A percentile compares a stretch with the other conserved stretches of the same genome.
phyloP scores from a whole-genome alignment of 2,113 vertebrate genomes.

The Xenopus tropicalis region UCB_Xtro_10.0 CM004451.2:16142001-16142500 shows the following conservation, averaged over 20 bases:
- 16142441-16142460: constrained; percentile 62
- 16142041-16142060: constrained; percentile 25
- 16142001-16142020: constrained; percentile 4
- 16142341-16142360: constrained; percentile 59
- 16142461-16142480: constrained; percentile 37
- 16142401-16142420: constrained; percentile 70
- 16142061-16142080: background rate
- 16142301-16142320: constrained; percentile 31
- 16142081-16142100: background rate
- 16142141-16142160: background rate
- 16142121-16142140: background rate
- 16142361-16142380: constrained; percentile 78
- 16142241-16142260: background rate
- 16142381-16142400: constrained; percentile 80
- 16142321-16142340: constrained; percentile 56
- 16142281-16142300: constrained; percentile 29
- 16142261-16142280: constrained; percentile 7
- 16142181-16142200: background rate
- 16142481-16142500: background rate
- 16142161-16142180: background rate
- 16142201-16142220: background rate
- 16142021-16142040: constrained; percentile 13
- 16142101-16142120: background rate
- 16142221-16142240: background rate
- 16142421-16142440: constrained; percentile 73